Evolutionary conservation across 2,797 vertebrate species (phyloP).

Genomic region (Eremophila alpestris): DNA sequence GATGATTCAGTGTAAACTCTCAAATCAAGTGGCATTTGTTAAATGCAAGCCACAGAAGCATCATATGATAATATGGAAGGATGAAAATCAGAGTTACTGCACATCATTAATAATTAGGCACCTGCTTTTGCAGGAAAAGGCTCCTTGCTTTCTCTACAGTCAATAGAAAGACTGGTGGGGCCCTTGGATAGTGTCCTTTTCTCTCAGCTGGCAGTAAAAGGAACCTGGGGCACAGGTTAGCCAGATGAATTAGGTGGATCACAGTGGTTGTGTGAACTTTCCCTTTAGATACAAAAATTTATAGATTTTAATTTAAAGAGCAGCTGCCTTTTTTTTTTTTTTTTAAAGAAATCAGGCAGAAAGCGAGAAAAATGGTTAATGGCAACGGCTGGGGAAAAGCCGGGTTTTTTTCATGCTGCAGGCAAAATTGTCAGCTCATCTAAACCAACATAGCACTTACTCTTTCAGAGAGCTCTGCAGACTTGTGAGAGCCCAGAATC

Average conservation of each 20-base stretch:
- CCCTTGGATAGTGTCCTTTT: background rate
- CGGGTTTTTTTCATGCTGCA: background rate
- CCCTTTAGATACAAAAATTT: background rate
- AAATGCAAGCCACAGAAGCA: background rate
- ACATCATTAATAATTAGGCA: background rate
- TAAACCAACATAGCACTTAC: background rate
- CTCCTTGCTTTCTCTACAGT: background rate
- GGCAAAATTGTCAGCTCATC: slow-evolving; percentile 6
- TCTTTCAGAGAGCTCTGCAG: background rate
- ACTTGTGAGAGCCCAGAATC: background rate
- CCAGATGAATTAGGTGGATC: background rate
- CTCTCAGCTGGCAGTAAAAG: background rate
- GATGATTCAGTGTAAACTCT: background rate
- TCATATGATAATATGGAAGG: background rate
- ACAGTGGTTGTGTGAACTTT: background rate
- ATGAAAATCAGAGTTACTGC: background rate
- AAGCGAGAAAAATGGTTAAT: background rate
- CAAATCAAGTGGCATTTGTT: background rate
- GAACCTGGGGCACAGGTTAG: background rate
- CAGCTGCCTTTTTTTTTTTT: background rate
- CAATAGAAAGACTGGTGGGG: background rate
- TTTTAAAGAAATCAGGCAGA: background rate
- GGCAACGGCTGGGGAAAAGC: background rate
- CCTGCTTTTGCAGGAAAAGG: background rate
- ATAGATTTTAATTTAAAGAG: background rate